Percentiles rank a stretch among this genome's conserved stretches.
Evolutionary conservation across 2,888 invertebrate species (phyloP).

Genomic region (Scelioninae gen. 1): DNA sequence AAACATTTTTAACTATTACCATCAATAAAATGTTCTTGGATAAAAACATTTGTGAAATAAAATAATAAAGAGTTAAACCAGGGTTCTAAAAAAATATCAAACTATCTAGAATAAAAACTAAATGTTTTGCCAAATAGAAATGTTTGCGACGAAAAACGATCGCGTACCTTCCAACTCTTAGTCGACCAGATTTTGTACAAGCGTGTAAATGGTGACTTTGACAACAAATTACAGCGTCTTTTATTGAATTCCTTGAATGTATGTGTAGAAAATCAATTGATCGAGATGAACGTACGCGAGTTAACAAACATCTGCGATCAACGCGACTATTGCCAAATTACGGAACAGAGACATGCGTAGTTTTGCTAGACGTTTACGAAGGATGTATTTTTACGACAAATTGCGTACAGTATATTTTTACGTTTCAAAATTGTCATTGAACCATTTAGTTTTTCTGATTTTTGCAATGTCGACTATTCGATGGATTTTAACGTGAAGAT

Average conservation of each 20-base stretch:
- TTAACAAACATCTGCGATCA: constrained; percentile 17
- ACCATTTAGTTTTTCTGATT: too few species aligned
- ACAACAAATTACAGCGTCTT: constrained; percentile 38
- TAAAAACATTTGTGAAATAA: constrained; percentile 1
- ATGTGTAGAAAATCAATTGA: constrained; percentile 35
- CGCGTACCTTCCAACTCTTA: constrained; percentile 55
- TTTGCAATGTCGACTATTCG: constrained; percentile 45
- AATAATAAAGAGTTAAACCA: constrained; percentile 28
- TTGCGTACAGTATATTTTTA: constrained; percentile 18
- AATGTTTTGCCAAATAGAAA: constrained; percentile 59
- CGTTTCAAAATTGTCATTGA: too few species aligned
- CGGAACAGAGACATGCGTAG: constrained; percentile 54
- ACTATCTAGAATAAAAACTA: constrained; percentile 35
- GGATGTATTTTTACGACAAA: constrained; percentile 49
- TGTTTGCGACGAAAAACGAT: constrained; percentile 38
- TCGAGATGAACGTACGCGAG: constrained; percentile 7
- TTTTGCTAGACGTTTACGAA: constrained; percentile 62
- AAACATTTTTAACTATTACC: constrained; percentile 31
- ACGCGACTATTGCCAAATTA: constrained; percentile 59
- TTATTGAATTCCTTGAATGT: constrained; percentile 37
- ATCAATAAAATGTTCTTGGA: constrained; percentile 16
- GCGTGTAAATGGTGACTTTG: constrained; percentile 44
- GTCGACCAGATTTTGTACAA: constrained; percentile 58
- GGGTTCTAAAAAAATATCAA: constrained; percentile 48
- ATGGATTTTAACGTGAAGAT: constrained; percentile 36